Evolutionary conservation across 2,113 vertebrate genomes (phyloP).

Genomic region (Lepus europaeus): DNA sequence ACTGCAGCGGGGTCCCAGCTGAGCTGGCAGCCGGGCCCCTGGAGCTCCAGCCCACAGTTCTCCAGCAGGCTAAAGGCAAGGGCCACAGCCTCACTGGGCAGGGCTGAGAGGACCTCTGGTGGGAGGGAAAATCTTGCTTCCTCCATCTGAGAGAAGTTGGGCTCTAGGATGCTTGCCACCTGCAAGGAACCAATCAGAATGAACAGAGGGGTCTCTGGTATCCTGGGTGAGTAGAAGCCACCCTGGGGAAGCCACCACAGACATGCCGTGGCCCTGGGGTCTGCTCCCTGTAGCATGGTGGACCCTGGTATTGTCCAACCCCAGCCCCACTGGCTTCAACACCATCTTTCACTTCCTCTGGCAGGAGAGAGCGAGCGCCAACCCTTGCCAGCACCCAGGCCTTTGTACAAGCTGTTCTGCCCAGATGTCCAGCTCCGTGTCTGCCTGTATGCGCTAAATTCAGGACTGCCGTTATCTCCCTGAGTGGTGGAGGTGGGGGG

Average conservation of each 20-base stretch:
- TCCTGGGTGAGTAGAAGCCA: neutral
- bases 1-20: neutral
- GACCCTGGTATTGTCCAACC: neutral
- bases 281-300: neutral
- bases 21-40: neutral
- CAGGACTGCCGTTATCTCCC: neutral
- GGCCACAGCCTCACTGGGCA: neutral
- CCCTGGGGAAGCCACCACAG: neutral
- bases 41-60: neutral
- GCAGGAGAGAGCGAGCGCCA: neutral
- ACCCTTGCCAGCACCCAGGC: neutral
- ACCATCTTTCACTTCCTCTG: fast-evolving
- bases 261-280: neutral
- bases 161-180: neutral
- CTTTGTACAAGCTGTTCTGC: neutral
- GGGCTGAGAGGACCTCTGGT: neutral
- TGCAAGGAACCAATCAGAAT: neutral
- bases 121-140: neutral
- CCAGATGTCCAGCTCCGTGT: neutral
- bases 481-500: no score
- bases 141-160: neutral
- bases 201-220: neutral
- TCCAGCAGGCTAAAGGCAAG: neutral
- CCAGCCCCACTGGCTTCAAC: neutral
- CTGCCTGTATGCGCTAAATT: neutral